Evolutionary conservation across 37 sponge, comb jelly and placozoan genomes (phyloP), one percentile per base, ranked within the genome.

Genomic region (Aphrocallistes beatrix): DNA sequence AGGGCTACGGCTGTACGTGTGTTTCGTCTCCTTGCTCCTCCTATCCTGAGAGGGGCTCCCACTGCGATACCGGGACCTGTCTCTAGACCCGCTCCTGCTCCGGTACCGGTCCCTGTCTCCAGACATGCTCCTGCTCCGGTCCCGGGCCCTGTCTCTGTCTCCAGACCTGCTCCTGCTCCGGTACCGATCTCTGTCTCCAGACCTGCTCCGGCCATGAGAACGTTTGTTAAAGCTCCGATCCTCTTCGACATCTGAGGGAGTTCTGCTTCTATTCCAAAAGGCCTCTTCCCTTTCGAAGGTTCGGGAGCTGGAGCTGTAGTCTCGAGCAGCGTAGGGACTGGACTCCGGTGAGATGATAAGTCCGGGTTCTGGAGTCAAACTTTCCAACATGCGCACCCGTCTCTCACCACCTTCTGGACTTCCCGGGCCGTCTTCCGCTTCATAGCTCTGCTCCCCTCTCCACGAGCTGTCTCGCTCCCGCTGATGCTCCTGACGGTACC

Each of bases 281-380:
- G 75, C 75, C 28, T 13, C 75, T 30, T 60, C 75, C 34, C 17
- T 3, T 30, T 13, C 75, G 25, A 6, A 3, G 75, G 28, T 60
- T 19, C 34, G 75, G n/a, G 75, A 60, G 25, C 75, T 3, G n/a
- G 75, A 60, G 28, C 21, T 32, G 34, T 60, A 60, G 6, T 21
- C 25, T 1, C 34, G 10, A 6, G 10, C 75, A 13, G 6, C 6
- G 75, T 60, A 28, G 34, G 75, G 75, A 60, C 75, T 60, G 25
- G 75, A 60, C 34, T 60, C 75, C 75, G 75, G 75, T 3, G 75
- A 60, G 75, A 60, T 28, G 10, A 60, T 60, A 19, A 60, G 75
- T 60, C 75, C 75, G 17, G 75, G 75, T 30, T 60, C 75, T 6
- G 75, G 75, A 60, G 28, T 60, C 75, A 60, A 60, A 60, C 75